Evolutionary conservation across 2,113 vertebrate species (phyloP).

Genomic region (Hippocampus mohnikei): DNA sequence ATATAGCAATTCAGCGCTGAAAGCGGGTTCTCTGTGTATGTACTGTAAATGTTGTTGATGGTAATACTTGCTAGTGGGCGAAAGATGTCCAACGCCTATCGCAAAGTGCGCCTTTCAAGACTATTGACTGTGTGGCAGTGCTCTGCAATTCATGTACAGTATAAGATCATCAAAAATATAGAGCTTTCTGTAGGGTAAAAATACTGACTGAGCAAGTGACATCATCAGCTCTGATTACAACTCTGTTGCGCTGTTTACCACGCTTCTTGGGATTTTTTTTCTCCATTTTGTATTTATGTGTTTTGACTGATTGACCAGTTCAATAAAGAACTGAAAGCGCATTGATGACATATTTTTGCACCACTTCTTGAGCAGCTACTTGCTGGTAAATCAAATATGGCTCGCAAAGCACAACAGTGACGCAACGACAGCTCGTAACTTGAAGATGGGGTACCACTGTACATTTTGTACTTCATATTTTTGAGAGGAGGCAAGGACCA

Average conservation of each 20-base stretch:
- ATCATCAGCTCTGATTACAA: neutral
- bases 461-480: conserved; percentile 67
- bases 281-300: neutral
- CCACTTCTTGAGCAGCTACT: neutral
- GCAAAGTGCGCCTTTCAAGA: too few species aligned
- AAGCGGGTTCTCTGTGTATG: too few species aligned
- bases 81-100: too few species aligned
- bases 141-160: too few species aligned
- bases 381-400: neutral
- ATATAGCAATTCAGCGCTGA: too few species aligned
- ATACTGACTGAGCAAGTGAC: neutral
- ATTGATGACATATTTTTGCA: neutral
- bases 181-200: too few species aligned
- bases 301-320: neutral
- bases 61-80: too few species aligned
- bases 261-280: neutral
- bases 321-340: neutral
- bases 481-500: conserved; percentile 55
- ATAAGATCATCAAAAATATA: too few species aligned
- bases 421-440: neutral
- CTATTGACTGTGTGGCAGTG: too few species aligned
- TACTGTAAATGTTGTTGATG: too few species aligned
- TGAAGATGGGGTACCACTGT: conserved; percentile 50
- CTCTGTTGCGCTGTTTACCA: neutral
- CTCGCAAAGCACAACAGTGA: neutral